Evolutionary conservation across 2,888 invertebrate species (phyloP), one percentile per base, ranked within the genome.

Genomic region (Ypsolopha scabrella): DNA sequence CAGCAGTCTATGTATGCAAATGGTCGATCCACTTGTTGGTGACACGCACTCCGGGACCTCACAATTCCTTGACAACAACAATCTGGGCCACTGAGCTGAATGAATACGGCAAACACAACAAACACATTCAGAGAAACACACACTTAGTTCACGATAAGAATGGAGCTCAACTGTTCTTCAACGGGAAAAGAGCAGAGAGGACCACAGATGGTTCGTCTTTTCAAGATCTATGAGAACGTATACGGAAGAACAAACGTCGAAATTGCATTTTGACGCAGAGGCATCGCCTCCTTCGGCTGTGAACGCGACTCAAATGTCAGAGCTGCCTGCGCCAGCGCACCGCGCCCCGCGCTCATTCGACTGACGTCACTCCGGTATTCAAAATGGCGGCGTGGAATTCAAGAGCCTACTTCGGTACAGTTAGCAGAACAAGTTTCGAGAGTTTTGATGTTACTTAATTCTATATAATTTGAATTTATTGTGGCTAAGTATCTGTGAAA

Each of bases 321-420:
- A 37, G 44, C 14, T 39, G 49, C 41, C 34, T 48, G 54, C 51
- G 53, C 52, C 45, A 50, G 51, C 52, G 52, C 51, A 51, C 41
- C 35, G 34, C 10, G 33, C 35, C 39, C 76, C 80, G 79, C 80
- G 78, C 82, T 82, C 79, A 75, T 69, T 68, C 65, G 62, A 67
- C 75, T 85, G 83, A 86, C 86, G 83, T 85, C 85, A 86, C 68
- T 60, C 53, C 61, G 82, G 81, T 81, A 86, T 86, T 85, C 82
- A 86, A 85, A 78, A 86, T 86, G 86, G 86, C 85, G 73, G 74
- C 70, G 55, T 61, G 81, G 83, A 82, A 85, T 86, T 73, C 72
- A 83, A 83, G 81, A 83, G 79, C 83, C 83, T 82, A 76, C 75
- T 66, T 62, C 41, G 47, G 67, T 66, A 72, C 64, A 67, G 66